These are phyloP conservation scores for Cryptoprocta ferox DNA, from an alignment of 2,797 vertebrate genomes.

Conservation along the genomic window DNA sequence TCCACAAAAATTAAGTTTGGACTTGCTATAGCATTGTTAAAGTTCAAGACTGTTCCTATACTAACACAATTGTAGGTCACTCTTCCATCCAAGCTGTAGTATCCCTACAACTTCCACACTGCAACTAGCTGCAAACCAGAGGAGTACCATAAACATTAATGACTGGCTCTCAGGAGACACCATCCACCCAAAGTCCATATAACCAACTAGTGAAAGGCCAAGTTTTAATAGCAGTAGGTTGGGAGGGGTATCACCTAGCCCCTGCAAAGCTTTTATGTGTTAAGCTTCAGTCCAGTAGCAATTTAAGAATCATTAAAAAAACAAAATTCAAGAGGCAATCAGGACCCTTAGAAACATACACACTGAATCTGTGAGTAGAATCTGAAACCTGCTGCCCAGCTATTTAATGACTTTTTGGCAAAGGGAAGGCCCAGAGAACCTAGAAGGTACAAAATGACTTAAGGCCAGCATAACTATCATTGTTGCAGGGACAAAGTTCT, in stretches of 20 bases:
- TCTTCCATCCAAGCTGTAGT: background rate
- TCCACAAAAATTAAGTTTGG: background rate
- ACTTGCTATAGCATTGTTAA: background rate
- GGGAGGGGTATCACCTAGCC: background rate
- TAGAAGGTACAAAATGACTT: background rate
- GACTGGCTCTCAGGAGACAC: background rate
- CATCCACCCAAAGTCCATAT: background rate
- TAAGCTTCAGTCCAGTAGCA: background rate
- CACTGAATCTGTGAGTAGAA: background rate
- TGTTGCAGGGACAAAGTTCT: background rate
- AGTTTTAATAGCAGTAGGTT: background rate
- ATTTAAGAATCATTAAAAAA: background rate
- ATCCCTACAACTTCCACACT: background rate
- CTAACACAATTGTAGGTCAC: background rate
- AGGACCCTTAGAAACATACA: background rate
- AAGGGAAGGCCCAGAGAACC: background rate
- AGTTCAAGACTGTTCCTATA: background rate
- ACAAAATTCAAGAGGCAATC: background rate
- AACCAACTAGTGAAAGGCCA: background rate
- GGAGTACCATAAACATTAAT: background rate
- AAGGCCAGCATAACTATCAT: background rate
- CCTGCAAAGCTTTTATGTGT: background rate
- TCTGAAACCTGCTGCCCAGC: background rate
- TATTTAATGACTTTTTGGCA: background rate
- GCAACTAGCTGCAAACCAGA: background rate